Conservation (phyloP, 2,113 vertebrate genomes). For the Xerus inauris region DNA sequence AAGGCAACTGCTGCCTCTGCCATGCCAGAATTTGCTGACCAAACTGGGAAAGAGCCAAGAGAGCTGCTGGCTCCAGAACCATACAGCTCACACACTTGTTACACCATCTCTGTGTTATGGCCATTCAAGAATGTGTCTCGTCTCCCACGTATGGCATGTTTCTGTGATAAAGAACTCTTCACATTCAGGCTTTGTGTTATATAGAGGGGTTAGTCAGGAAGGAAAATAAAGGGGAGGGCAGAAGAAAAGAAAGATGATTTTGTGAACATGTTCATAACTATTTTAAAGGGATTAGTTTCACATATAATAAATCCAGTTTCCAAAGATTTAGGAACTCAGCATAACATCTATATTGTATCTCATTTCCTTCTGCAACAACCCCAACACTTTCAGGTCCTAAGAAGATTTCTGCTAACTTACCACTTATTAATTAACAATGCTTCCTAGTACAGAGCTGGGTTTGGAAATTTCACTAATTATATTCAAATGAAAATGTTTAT, state of each 20-base stretch:
- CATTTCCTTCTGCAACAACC: conserved; percentile 55
- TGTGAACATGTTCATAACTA: conserved; percentile 2
- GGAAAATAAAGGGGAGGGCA: background rate
- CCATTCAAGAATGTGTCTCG: background rate
- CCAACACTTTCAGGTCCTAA: conserved; percentile 3
- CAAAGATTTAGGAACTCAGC: conserved; percentile 42
- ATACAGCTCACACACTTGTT: background rate
- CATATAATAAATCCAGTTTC: conserved; percentile 42
- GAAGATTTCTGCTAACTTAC: conserved; percentile 18
- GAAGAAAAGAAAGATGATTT: background rate
- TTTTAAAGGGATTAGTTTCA: conserved; percentile 20
- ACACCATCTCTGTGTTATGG: background rate
- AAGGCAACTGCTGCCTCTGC: background rate
- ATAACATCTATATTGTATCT: conserved; percentile 46
- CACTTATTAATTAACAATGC: conserved; percentile 23
- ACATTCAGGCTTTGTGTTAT: background rate
- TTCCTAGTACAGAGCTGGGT: background rate
- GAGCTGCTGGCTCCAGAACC: background rate
- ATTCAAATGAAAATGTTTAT: conserved; percentile 61
- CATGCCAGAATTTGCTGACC: background rate
- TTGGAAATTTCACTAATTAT: conserved; percentile 44
- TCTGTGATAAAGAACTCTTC: background rate
- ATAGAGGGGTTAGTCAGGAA: background rate
- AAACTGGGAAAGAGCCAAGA: background rate
- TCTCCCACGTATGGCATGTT: background rate